These are phyloP conservation scores for Clamator glandarius DNA, from an alignment of 2,797 vertebrate species.

Conservation along the genomic window DNA sequence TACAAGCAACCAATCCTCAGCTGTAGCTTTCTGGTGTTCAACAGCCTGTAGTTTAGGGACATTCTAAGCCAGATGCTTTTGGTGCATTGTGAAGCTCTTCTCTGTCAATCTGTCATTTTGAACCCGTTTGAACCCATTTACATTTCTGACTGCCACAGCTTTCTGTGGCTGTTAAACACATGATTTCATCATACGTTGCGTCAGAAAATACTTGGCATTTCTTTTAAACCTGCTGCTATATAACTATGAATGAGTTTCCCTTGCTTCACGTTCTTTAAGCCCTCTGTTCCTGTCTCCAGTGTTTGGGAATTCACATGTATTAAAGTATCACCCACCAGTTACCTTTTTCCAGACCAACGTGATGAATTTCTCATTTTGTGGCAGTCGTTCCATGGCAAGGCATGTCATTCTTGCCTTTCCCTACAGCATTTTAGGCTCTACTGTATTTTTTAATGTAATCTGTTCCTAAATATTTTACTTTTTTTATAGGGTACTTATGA, in stretches of 20 bases:
- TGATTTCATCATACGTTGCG: background rate
- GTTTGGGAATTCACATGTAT: background rate
- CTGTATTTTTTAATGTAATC: background rate
- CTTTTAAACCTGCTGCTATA: background rate
- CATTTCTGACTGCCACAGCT: background rate
- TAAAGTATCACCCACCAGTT: background rate
- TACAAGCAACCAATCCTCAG: fast-evolving
- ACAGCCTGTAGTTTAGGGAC: background rate
- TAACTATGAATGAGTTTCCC: background rate
- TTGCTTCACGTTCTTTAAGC: background rate
- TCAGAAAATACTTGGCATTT: background rate
- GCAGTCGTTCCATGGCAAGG: background rate
- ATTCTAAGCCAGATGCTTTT: background rate
- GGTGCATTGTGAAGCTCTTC: background rate
- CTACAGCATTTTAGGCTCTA: background rate
- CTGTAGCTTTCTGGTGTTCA: background rate
- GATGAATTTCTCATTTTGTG: background rate
- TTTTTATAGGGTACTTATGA: background rate
- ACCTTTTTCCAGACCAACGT: background rate
- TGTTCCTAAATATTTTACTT: background rate
- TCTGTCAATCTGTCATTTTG: background rate
- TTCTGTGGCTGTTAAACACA: background rate
- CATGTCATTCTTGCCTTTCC: background rate
- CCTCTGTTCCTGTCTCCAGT: background rate
- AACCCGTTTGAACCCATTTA: background rate